Evolutionary conservation across 2,113 vertebrate species (phyloP), one percentile per base, ranked within the genome.

Genomic region (Macrotus californicus): DNA sequence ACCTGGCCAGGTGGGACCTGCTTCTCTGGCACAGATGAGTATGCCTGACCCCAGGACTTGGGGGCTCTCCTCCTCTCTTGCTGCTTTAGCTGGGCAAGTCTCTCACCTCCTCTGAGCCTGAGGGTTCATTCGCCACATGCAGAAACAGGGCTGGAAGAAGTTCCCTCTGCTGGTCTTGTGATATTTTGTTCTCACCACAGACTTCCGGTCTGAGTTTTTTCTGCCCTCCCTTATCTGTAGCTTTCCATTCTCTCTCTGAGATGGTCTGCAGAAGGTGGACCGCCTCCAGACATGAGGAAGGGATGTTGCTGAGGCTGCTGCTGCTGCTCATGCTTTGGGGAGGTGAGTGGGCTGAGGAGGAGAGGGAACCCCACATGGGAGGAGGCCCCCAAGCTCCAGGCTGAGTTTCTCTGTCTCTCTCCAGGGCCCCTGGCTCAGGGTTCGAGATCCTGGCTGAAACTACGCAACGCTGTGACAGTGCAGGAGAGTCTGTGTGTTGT

Each of bases 381-480:
- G 34, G 6, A 34, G 79, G 26, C 18, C 10, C 12, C 0, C 2
- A 26, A 50, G 46, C 70, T 56, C 73, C 7, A 19, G 10, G 66
- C 48, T 59, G 56, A 81, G 21, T 46, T 3, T 48, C 4, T n/a
- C 36, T 22, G 43, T 79, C 43, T 79, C 50, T 41, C n/a, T 46
- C 11, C 41, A 93, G 91, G 36, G 59, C 6, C 73, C 80, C 48
- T 56, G 26, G 14, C 31, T 89, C 72, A 56, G 41, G 0, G 0
- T 0, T 0, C 0, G 7, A 0, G 26, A 3, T 75, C 18, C 15
- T 4, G 1, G 1, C 16, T 85, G 79, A 1, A 7, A 0, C 24
- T 41, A 6, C 50, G 14, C 4, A 0, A 3, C 2, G 0, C 29
- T 0, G 41, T 85, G 56, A 61, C 4, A 0, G 83, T 89, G 29